Percentiles rank a stretch among this genome's conserved stretches.
Conservation (phyloP, 2,888 invertebrate genomes). For the Acanthosepion lycidas region DNA sequence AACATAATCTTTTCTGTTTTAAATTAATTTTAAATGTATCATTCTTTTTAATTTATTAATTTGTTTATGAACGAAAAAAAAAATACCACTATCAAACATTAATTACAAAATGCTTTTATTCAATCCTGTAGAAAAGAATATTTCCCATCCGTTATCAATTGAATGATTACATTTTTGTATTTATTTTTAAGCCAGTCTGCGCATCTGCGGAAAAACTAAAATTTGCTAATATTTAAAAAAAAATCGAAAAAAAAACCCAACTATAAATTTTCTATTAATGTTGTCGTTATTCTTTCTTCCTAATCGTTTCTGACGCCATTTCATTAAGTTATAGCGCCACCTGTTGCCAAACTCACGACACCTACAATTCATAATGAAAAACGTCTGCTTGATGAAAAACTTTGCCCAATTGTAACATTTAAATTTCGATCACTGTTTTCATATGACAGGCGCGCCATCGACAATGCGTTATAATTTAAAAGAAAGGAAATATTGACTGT, state of each 20-base stretch:
- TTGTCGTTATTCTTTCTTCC: neutral
- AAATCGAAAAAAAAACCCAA: neutral
- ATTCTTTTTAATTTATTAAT: neutral
- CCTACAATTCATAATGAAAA: neutral
- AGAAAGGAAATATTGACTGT: neutral
- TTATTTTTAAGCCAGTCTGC: neutral
- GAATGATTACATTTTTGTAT: neutral
- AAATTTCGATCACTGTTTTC: neutral
- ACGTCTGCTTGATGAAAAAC: neutral
- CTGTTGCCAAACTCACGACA: neutral
- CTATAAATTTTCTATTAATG: neutral
- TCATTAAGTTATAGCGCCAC: neutral
- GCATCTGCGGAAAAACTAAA: neutral
- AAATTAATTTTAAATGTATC: neutral
- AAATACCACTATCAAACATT: neutral
- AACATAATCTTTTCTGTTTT: neutral
- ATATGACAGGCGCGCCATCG: neutral
- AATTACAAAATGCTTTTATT: neutral
- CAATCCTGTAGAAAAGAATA: neutral
- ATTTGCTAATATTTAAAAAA: neutral
- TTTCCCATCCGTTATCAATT: neutral
- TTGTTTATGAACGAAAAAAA: neutral
- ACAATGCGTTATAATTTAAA: neutral
- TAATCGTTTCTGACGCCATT: neutral
- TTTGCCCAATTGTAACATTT: neutral